These are phyloP conservation scores for Drosophila mayaguana DNA, from an alignment of 2,888 invertebrate species.

Conservation along the genomic window DNA sequence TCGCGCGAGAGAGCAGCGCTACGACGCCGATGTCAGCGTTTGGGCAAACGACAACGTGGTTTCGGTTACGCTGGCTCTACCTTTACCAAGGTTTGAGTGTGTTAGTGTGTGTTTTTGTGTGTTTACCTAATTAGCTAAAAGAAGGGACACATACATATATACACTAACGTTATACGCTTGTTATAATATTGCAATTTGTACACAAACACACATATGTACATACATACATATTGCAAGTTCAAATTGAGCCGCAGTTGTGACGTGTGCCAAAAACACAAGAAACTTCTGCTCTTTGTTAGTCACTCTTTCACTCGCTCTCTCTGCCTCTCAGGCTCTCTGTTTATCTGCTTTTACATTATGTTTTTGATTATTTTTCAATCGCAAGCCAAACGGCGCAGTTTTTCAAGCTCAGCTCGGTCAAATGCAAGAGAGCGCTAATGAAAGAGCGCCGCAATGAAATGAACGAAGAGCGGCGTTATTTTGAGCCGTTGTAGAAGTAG, in stretches of 20 bases:
- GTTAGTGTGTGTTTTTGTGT: slow-evolving; percentile 15
- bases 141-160: slow-evolving; percentile 11
- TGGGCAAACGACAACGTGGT: slow-evolving; percentile 49
- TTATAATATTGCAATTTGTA: slow-evolving; percentile 33
- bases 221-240: slow-evolving; percentile 1
- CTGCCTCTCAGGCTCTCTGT: slow-evolving; percentile 24
- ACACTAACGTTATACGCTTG: neutral
- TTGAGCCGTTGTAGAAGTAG: slow-evolving; percentile 31
- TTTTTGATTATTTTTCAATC: slow-evolving; percentile 29
- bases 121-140: slow-evolving; percentile 71
- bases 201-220: slow-evolving; percentile 11
- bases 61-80: slow-evolving; percentile 31
- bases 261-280: slow-evolving; percentile 52
- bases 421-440: slow-evolving; percentile 14
- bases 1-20: slow-evolving; percentile 18
- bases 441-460: neutral
- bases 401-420: slow-evolving; percentile 32
- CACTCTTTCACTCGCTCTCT: slow-evolving; percentile 11
- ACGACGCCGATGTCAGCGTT: slow-evolving; percentile 24
- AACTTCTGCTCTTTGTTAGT: slow-evolving; percentile 12
- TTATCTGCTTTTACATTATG: slow-evolving; percentile 31
- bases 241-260: slow-evolving; percentile 46
- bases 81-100: slow-evolving; percentile 16
- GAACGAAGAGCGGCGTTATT: slow-evolving; percentile 6
- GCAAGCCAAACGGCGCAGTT: slow-evolving; percentile 54